Evolutionary conservation across 1,140 invertebrate genomes (phyloP).

Genomic region (Chelonus insularis): DNA sequence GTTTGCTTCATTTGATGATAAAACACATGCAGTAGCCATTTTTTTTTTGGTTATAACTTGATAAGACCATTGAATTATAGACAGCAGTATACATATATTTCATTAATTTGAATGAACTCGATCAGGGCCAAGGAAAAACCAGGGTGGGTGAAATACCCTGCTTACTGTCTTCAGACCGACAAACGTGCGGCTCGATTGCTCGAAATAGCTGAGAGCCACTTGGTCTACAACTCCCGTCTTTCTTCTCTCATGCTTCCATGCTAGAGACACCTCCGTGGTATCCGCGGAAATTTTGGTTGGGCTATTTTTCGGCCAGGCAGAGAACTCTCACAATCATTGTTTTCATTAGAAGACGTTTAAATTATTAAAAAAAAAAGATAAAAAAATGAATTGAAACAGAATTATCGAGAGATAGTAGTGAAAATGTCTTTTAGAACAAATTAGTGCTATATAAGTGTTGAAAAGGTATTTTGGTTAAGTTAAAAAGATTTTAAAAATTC

Average conservation of each 20-base stretch:
- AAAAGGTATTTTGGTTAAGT: no score
- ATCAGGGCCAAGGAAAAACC: no score
- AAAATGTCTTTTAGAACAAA: neutral
- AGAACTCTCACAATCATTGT: neutral
- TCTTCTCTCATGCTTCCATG: slow-evolving; percentile 4
- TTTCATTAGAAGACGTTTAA: neutral
- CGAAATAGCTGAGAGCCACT: slow-evolving; percentile 19
- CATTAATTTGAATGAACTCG: no score
- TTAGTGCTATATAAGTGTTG: no score
- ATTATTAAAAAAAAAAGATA: neutral
- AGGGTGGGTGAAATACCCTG: no score
- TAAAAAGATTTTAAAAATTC: no score
- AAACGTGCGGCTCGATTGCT: neutral
- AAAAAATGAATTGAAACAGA: neutral
- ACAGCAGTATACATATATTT: no score
- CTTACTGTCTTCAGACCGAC: no score
- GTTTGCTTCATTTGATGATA: no score
- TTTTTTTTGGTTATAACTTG: no score
- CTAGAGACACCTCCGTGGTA: neutral
- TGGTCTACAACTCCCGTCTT: slow-evolving; percentile 4
- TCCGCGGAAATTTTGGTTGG: neutral
- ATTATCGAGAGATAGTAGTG: neutral
- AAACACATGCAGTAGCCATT: no score
- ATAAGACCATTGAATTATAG: no score
- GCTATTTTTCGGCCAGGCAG: slow-evolving; percentile 17